Evolutionary conservation across 2,888 invertebrate genomes (phyloP).

Genomic region (Drosophila paranaensis): DNA sequence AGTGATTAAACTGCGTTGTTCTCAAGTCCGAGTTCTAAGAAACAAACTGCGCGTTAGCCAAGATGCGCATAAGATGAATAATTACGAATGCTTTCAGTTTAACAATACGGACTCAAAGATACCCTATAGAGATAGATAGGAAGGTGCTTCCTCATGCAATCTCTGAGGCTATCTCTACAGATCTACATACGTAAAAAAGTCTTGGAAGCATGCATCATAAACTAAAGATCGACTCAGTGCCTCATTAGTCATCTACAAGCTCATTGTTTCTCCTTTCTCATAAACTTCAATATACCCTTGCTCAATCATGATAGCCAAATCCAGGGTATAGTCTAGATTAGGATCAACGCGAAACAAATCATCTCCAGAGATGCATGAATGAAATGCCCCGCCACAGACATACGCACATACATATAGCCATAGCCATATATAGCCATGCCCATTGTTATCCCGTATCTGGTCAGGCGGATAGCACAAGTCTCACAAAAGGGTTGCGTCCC

Average conservation of each 20-base stretch:
- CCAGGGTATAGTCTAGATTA: slow-evolving; percentile 19
- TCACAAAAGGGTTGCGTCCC: slow-evolving; percentile 59
- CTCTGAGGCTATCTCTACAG: too few relatives aligned
- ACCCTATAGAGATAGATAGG: neutral
- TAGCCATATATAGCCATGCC: slow-evolving; percentile 10
- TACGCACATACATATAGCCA: neutral
- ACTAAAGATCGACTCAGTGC: neutral
- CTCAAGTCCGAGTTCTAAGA: slow-evolving; percentile 57
- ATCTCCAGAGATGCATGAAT: slow-evolving; percentile 46
- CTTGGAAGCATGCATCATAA: neutral
- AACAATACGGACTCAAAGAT: neutral
- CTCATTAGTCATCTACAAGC: neutral
- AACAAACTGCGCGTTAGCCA: slow-evolving; percentile 57
- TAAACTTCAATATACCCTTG: neutral
- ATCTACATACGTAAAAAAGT: neutral
- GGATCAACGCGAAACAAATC: slow-evolving; percentile 54
- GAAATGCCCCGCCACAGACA: slow-evolving; percentile 43
- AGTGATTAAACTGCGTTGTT: slow-evolving; percentile 52
- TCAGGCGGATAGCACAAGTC: slow-evolving; percentile 43
- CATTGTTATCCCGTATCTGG: slow-evolving; percentile 62
- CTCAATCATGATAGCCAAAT: neutral
- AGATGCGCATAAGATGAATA: slow-evolving; percentile 12
- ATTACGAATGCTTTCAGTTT: neutral
- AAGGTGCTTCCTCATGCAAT: too few relatives aligned
- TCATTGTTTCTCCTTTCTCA: neutral